Evolutionary conservation across 2,797 vertebrate genomes (phyloP).

Genomic region (Nothura maculosa): DNA sequence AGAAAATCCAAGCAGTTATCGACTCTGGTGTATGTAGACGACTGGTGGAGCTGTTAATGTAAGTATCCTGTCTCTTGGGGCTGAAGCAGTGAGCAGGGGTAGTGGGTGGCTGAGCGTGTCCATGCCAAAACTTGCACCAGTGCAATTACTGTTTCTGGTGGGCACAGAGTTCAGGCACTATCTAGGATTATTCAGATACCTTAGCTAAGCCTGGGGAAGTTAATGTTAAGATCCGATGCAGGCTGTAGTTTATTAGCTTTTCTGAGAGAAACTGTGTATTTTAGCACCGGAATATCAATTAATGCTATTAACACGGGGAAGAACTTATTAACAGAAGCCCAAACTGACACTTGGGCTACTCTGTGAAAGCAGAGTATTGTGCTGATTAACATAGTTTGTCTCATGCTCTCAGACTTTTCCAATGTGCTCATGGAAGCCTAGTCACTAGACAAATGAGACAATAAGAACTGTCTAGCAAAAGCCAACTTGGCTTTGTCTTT

Average conservation of each 20-base stretch:
- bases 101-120: fast-evolving
- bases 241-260: not conserved
- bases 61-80: slow-evolving; percentile 69
- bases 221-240: not conserved
- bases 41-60: slow-evolving; percentile 97
- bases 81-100: not conserved
- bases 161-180: not conserved
- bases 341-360: not conserved
- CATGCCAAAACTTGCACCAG: fast-evolving
- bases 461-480: not conserved
- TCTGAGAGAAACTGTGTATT: not conserved
- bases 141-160: fast-evolving
- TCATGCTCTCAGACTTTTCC: not conserved
- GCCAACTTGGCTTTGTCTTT: not conserved
- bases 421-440: fast-evolving
- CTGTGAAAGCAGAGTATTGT: not conserved
- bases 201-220: not conserved
- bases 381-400: not conserved
- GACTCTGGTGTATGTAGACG: slow-evolving; percentile 97
- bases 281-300: not conserved
- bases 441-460: not conserved
- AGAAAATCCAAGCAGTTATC: slow-evolving; percentile 98
- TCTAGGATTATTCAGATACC: not conserved
- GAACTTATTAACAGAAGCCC: fast-evolving
- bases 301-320: fast-evolving